Conservation (phyloP, 2,797 vertebrate species). For the Phalanger gymnotis region DNA sequence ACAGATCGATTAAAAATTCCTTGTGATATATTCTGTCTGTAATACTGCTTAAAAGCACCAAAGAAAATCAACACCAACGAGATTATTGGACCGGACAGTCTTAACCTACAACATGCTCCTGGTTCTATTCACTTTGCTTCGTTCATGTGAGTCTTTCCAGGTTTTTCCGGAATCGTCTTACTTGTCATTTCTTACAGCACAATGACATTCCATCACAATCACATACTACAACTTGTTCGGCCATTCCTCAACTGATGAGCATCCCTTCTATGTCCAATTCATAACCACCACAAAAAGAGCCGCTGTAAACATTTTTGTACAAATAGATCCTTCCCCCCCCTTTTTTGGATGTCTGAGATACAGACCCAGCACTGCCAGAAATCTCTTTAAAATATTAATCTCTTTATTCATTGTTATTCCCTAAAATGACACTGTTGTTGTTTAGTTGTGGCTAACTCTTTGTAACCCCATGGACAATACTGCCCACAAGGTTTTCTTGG, state of each 20-base stretch:
- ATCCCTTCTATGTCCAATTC: background rate
- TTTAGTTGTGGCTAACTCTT: background rate
- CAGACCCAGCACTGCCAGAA: background rate
- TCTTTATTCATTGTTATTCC: background rate
- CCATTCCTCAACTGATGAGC: background rate
- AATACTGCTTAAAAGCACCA: no score
- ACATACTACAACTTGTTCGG: background rate
- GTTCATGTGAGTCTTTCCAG: background rate
- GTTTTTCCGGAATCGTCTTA: background rate
- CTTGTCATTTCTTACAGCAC: background rate
- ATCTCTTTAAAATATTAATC: background rate
- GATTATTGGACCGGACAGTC: no score
- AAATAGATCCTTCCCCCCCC: background rate
- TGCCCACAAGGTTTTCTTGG: background rate
- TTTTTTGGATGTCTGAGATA: background rate
- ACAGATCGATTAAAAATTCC: no score
- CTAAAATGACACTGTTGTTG: background rate
- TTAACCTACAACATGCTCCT: background rate
- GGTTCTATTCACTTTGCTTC: background rate
- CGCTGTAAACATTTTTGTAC: background rate
- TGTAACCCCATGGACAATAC: background rate
- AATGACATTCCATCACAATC: background rate
- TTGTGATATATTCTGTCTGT: no score
- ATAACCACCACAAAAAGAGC: background rate
- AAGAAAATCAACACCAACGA: no score